A percentile compares a stretch with the other conserved stretches of the same genome.
Conservation (phyloP, 2,888 invertebrate species). For the Mesoligia furuncula region DNA sequence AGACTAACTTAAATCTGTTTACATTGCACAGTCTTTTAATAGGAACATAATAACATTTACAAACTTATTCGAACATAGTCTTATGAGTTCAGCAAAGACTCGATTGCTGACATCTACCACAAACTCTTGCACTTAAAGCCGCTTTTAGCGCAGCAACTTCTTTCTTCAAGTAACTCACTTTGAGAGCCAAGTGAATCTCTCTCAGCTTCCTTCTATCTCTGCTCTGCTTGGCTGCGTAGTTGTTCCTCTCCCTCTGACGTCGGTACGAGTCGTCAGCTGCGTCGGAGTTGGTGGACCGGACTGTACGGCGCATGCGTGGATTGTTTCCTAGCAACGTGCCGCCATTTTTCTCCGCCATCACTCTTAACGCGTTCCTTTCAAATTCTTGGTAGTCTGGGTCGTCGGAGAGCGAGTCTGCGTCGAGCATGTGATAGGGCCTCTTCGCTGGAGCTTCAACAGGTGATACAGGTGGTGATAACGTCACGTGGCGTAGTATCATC, state of each 20-base stretch:
- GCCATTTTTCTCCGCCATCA: constrained; percentile 91
- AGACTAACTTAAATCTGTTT: constrained; percentile 30
- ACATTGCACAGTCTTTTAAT: constrained; percentile 58
- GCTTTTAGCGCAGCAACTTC: constrained; percentile 76
- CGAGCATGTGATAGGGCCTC: constrained; percentile 60
- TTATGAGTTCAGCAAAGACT: constrained; percentile 54
- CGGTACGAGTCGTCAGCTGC: constrained; percentile 95
- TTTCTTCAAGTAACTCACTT: constrained; percentile 93
- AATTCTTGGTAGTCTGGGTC: constrained; percentile 92
- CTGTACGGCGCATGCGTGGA: constrained; percentile 92
- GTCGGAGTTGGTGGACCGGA: constrained; percentile 72
- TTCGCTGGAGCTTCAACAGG: constrained; percentile 56
- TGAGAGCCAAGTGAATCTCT: constrained; percentile 97
- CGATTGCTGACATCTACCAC: constrained; percentile 70
- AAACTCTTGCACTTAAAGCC: constrained; percentile 69
- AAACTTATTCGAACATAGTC: constrained; percentile 11
- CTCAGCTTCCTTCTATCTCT: constrained; percentile 96
- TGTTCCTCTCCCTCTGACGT: constrained; percentile 97
- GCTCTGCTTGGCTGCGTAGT: constrained; percentile 98
- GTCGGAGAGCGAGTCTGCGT: constrained; percentile 73
- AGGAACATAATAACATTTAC: constrained; percentile 31
- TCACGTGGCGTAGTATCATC: constrained; percentile 47
- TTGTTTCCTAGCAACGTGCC: constrained; percentile 89
- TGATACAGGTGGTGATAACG: constrained; percentile 70
- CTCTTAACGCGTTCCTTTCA: constrained; percentile 92